phyloP scores from a whole-genome alignment of 2,113 vertebrate species.

The Chinchilla lanigera region DNA sequence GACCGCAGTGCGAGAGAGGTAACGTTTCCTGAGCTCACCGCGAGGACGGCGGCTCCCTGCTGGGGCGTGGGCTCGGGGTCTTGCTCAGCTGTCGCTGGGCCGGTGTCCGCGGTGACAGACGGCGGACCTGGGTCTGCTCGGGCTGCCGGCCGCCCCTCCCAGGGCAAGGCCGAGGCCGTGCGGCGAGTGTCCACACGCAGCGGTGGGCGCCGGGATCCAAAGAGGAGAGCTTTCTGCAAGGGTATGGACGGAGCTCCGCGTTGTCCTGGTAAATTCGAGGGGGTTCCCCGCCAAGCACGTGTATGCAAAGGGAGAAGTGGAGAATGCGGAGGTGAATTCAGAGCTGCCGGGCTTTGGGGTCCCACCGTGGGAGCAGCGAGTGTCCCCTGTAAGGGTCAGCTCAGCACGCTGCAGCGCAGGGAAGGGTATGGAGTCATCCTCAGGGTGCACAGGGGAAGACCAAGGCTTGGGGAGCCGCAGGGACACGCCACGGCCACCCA shows the following conservation, averaged over 20 bases:
- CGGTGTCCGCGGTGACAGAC: background rate
- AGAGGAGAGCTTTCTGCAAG: background rate
- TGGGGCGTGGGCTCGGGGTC: background rate
- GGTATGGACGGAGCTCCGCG: background rate
- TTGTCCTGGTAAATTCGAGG: background rate
- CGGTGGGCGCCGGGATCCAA: background rate
- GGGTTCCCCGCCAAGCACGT: background rate
- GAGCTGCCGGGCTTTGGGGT: background rate
- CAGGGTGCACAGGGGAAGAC: background rate
- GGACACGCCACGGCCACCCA: background rate
- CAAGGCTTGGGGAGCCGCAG: background rate
- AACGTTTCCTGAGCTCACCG: conserved; percentile 62
- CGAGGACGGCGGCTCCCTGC: background rate
- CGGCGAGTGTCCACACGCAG: background rate
- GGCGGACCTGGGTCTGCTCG: background rate
- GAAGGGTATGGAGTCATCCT: too few relatives aligned
- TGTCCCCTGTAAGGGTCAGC: background rate
- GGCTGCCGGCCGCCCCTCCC: background rate
- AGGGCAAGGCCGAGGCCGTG: too few relatives aligned
- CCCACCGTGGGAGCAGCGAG: background rate
- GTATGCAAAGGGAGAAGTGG: background rate
- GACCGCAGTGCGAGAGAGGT: conserved; percentile 99
- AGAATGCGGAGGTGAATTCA: background rate
- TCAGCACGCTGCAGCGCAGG: too few relatives aligned
- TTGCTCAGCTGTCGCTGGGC: background rate